These are phyloP conservation scores for Enteromius thamalakanensis DNA, from an alignment of 2,797 vertebrate species.

Conservation along the genomic window DNA sequence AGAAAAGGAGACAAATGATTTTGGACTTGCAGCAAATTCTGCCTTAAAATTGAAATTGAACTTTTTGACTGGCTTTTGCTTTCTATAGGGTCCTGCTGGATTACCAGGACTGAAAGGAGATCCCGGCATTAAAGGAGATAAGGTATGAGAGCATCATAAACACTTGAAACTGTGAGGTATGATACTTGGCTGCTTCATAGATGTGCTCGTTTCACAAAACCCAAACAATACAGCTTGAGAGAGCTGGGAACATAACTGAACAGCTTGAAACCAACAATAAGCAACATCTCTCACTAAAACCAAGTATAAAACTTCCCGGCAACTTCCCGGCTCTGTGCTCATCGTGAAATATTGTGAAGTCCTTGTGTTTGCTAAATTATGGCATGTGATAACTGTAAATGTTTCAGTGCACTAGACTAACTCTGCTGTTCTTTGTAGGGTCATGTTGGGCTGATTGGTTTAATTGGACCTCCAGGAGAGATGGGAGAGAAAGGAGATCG, in stretches of 20 bases:
- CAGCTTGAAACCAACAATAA: slow-evolving; percentile 5
- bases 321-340: background rate
- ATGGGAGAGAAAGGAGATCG: slow-evolving; percentile 91
- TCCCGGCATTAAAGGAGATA: slow-evolving; percentile 86
- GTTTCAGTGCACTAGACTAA: background rate
- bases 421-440: slow-evolving; percentile 75
- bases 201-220: background rate
- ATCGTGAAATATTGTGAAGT: background rate
- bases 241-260: background rate
- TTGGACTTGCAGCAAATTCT: slow-evolving; percentile 27
- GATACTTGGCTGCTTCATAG: background rate
- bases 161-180: background rate
- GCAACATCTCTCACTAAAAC: background rate
- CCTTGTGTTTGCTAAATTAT: background rate
- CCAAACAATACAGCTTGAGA: slow-evolving; percentile 3
- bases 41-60: slow-evolving; percentile 23
- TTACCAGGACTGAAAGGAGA: slow-evolving; percentile 91
- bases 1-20: slow-evolving; percentile 41
- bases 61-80: slow-evolving; percentile 23
- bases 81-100: slow-evolving; percentile 85
- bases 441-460: slow-evolving; percentile 87
- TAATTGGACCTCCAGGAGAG: slow-evolving; percentile 90
- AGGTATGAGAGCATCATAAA: slow-evolving; percentile 77
- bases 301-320: background rate
- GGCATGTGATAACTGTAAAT: background rate